Evolutionary conservation across 1,140 invertebrate genomes (phyloP), one percentile per base, ranked within the genome.

Genomic region (Diachasma alloeum): DNA sequence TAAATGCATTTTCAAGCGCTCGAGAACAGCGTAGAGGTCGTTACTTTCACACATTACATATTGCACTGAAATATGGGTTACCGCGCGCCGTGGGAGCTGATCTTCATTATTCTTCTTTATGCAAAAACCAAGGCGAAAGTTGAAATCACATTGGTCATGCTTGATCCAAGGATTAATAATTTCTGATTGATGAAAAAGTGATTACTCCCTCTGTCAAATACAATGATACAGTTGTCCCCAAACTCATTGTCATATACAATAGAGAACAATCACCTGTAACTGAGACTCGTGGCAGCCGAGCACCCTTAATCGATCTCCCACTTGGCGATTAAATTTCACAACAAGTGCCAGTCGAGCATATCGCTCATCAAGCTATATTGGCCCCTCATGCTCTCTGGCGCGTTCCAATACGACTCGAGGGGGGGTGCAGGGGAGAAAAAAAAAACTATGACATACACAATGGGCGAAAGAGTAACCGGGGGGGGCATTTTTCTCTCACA

Each of bases 271-370:
- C 78, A 81, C 80, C 78, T 84, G 83, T 84, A 84, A 85, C 75
- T 76, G 80, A 84, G 82, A 85, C 78, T 81, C 83, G 83, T 84
- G 81, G 84, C 82, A 85, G 80, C 74, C 17, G 19, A 66, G 75
- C 69, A 69, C 73, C 36, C 31, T n/a, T 17, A 68, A 68, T 44
- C 17, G 71, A 80, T 66, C 36, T 71, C 37, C 76, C 74, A 78
- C 77, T 76, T 80, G 75, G 66, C 59, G 39, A 77, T 81, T 81
- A 66, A 80, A 82, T 83, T 82, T 83, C 82, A 82, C 80, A 81
- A 81, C 80, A 83, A 82, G 75, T 15, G n/a, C 81, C 79, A 84
- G 82, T 83, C 79, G 79, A 69, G 66, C 68, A 15, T 68, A 72
- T 77, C 78, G 78, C 26, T 37, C 66, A 68, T 39, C 66, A 66